phyloP scores from a whole-genome alignment of 2,113 vertebrate species.

The Hipposideros armiger region DNA sequence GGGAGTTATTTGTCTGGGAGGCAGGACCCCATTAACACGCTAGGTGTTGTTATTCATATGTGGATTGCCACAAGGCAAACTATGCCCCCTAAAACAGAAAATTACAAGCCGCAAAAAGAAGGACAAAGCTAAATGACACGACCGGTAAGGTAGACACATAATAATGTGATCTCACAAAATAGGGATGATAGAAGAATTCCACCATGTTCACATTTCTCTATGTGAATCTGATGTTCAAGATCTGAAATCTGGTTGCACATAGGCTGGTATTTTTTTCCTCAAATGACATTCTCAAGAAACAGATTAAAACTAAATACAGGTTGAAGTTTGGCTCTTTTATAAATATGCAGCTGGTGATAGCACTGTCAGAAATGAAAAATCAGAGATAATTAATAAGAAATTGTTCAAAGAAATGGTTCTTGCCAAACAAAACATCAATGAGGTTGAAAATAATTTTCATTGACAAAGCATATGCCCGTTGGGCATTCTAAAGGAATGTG shows the following conservation, averaged over 20 bases:
- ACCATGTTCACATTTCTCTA: background rate
- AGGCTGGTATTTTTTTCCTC: background rate
- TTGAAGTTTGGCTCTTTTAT: slow-evolving; percentile 49
- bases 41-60: background rate
- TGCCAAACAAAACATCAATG: slow-evolving; percentile 78
- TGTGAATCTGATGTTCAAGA: background rate
- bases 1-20: slow-evolving; percentile 15
- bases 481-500: slow-evolving; percentile 71
- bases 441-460: slow-evolving; percentile 75
- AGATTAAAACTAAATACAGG: slow-evolving; percentile 42
- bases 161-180: background rate
- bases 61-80: background rate
- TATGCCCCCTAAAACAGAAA: background rate
- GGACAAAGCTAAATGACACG: background rate
- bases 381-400: slow-evolving; percentile 64
- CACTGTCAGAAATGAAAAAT: slow-evolving; percentile 72
- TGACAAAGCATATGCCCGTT: slow-evolving; percentile 74
- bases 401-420: slow-evolving; percentile 70
- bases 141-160: background rate
- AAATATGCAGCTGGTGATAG: slow-evolving; percentile 62
- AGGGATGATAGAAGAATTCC: background rate
- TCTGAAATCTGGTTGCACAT: slow-evolving; percentile 43
- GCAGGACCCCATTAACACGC: background rate
- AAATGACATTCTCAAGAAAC: slow-evolving; percentile 13
- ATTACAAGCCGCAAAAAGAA: background rate